phyloP scores from a whole-genome alignment of 2,113 vertebrate species.

The Petrocephalus zakoni region DNA sequence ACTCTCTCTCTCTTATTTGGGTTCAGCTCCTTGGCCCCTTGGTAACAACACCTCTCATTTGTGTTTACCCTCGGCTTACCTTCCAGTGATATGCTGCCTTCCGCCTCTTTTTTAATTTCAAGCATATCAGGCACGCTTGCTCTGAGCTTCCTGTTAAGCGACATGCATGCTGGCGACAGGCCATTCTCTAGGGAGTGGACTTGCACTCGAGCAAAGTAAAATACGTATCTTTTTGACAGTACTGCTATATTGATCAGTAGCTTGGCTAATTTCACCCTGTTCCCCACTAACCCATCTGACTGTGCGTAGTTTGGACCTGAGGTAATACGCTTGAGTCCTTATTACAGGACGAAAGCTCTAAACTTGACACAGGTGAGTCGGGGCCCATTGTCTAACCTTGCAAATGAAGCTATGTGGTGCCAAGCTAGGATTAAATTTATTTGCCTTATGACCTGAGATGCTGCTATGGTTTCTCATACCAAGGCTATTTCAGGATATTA shows the following conservation, averaged over 20 bases:
- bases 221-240: neutral
- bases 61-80: neutral
- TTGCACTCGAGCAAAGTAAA: neutral
- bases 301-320: neutral
- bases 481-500: neutral
- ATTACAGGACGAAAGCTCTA: neutral
- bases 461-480: neutral
- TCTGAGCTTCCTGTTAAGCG: neutral
- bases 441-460: neutral
- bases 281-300: neutral
- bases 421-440: too few relatives aligned
- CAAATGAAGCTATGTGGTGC: too few relatives aligned
- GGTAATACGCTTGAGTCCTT: neutral
- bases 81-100: neutral
- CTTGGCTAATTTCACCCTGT: neutral
- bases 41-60: neutral
- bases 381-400: too few relatives aligned
- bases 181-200: neutral
- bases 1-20: neutral
- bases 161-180: neutral
- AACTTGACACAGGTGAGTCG: neutral
- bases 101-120: neutral
- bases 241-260: neutral
- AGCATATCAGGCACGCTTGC: neutral
- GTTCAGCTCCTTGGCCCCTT: neutral